Conservation (phyloP, 2,113 vertebrate genomes). For the Antennarius striatus region DNA sequence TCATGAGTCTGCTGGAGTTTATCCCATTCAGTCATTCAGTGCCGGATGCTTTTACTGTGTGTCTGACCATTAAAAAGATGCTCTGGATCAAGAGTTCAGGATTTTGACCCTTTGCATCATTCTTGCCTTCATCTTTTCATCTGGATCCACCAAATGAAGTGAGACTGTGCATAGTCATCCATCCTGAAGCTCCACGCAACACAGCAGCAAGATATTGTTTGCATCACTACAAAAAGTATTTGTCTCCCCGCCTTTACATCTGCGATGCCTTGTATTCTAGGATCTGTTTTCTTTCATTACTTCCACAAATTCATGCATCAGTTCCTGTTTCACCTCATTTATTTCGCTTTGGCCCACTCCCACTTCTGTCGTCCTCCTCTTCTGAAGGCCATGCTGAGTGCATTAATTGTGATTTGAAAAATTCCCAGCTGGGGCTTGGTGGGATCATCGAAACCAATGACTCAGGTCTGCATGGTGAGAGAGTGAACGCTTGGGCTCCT, state of each 20-base stretch:
- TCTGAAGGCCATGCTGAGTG: slow-evolving; percentile 40
- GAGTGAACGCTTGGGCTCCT: too few relatives aligned
- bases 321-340: slow-evolving; percentile 33
- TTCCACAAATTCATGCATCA: slow-evolving; percentile 13
- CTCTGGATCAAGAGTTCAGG: too few relatives aligned
- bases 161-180: background rate
- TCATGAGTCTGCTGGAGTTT: too few relatives aligned
- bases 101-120: too few relatives aligned
- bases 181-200: too few relatives aligned
- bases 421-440: slow-evolving; percentile 53
- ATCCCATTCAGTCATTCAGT: too few relatives aligned
- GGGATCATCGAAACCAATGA: slow-evolving; percentile 57
- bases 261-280: background rate
- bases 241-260: too few relatives aligned
- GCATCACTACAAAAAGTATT: background rate
- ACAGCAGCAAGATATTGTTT: slow-evolving; percentile 2
- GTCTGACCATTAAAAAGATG: too few relatives aligned
- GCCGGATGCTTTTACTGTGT: too few relatives aligned
- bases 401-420: slow-evolving; percentile 66
- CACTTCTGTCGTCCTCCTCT: slow-evolving; percentile 16
- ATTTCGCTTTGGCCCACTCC: slow-evolving; percentile 43
- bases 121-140: too few relatives aligned
- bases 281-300: slow-evolving; percentile 9
- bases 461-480: slow-evolving; percentile 56
- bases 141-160: too few relatives aligned